Conservation (phyloP, 2,797 vertebrate genomes). For the Microctenopoma stevenorrisi region DNA sequence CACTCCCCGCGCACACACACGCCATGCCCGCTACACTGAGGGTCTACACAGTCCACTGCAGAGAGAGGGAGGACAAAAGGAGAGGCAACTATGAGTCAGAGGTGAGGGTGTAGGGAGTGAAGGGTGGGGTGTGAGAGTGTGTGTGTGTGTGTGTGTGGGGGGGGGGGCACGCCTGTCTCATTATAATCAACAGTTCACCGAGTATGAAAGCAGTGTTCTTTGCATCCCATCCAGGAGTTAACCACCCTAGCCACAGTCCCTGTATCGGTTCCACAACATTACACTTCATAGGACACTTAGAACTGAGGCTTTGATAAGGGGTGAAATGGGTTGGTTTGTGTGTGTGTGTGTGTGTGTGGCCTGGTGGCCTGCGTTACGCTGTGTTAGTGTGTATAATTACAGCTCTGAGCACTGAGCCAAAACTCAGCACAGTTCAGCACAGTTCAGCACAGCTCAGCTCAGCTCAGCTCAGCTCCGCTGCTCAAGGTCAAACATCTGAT, state of each 20-base stretch:
- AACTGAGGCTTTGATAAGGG: constrained; percentile 78
- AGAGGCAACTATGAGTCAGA: constrained; percentile 50
- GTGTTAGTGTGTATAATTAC: constrained; percentile 81
- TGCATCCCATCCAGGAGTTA: constrained; percentile 83
- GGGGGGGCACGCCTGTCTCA: constrained; percentile 55
- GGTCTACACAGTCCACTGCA: constrained; percentile 92
- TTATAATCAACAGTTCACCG: constrained; percentile 80
- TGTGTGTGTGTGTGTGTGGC: constrained; percentile 43
- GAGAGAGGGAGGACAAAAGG: constrained; percentile 28
- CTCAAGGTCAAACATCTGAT: constrained; percentile 80
- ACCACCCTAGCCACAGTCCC: constrained; percentile 79
- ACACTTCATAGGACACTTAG: constrained; percentile 84
- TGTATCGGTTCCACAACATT: constrained; percentile 84
- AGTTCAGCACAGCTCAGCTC: constrained; percentile 63
- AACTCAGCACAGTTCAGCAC: constrained; percentile 68
- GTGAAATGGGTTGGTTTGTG: constrained; percentile 62
- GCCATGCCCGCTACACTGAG: constrained; percentile 90
- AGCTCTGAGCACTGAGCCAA: constrained; percentile 69
- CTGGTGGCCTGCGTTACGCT: constrained; percentile 45
- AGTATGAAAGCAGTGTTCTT: constrained; percentile 84
- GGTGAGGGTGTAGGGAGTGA: constrained; percentile 42
- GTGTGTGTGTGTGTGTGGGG: background rate
- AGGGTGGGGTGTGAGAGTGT: background rate
- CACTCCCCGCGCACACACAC: constrained; percentile 94
- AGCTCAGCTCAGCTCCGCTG: constrained; percentile 53